These are phyloP conservation scores for Microplitis demolitor DNA, from an alignment of 1,140 invertebrate genomes.

Conservation along the genomic window DNA sequence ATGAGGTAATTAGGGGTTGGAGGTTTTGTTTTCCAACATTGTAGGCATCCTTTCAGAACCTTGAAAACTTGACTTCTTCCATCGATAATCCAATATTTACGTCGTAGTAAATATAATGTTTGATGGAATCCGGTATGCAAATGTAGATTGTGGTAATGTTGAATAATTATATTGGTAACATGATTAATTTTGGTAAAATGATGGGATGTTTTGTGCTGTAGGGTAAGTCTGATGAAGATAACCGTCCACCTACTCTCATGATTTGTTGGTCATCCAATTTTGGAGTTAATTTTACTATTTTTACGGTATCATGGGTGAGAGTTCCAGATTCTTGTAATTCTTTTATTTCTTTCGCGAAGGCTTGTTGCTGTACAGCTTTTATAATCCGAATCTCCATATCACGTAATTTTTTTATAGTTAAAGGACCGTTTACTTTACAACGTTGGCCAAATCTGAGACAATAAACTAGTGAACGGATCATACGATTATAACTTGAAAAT, in stretches of 20 bases:
- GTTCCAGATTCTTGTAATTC: too few species aligned
- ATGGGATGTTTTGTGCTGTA: conserved; percentile 25
- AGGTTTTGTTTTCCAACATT: conserved; percentile 40
- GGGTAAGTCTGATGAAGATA: too few species aligned
- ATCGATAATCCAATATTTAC: conserved; percentile 40
- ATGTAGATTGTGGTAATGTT: not conserved
- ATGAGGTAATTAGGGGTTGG: conserved; percentile 32
- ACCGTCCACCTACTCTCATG: too few species aligned
- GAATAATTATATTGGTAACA: conserved; percentile 19
- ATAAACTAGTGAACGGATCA: not conserved
- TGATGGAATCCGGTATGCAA: conserved; percentile 11
- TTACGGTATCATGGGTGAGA: too few species aligned
- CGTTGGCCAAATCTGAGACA: too few species aligned
- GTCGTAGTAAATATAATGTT: conserved; percentile 5
- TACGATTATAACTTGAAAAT: not conserved
- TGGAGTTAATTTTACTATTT: too few species aligned
- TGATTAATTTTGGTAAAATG: conserved; percentile 20
- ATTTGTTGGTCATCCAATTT: too few species aligned
- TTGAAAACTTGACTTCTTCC: conserved; percentile 33
- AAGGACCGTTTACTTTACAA: too few species aligned
- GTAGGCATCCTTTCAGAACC: conserved; percentile 41
- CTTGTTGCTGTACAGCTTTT: not conserved
- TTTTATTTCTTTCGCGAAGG: too few species aligned
- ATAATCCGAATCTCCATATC: not conserved
- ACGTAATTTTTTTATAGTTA: too few species aligned